Evolutionary conservation across 2,888 invertebrate species (phyloP).

Genomic region (Synanthedon formicaeformis): DNA sequence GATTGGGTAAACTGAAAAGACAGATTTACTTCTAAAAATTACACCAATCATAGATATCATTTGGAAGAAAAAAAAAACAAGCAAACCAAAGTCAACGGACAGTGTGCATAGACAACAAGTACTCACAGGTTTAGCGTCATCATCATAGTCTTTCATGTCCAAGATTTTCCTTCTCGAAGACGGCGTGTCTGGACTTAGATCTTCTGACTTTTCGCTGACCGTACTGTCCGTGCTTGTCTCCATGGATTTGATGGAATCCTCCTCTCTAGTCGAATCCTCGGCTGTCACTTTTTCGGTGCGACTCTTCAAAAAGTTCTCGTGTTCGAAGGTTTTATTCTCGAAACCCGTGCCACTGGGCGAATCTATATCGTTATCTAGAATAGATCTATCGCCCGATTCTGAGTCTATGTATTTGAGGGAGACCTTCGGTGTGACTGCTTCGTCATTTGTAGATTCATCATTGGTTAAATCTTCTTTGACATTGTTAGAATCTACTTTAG

Average conservation of each 20-base stretch:
- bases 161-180: constrained; percentile 41
- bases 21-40: no score
- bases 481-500: constrained; percentile 24
- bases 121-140: constrained; percentile 57
- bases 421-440: constrained; percentile 28
- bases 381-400: constrained; percentile 36
- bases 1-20: no score
- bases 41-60: no score
- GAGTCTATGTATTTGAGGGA: constrained; percentile 53
- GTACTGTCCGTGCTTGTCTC: constrained; percentile 61
- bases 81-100: background rate
- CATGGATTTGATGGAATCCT: constrained; percentile 51
- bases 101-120: constrained; percentile 8
- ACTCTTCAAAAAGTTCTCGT: constrained; percentile 58
- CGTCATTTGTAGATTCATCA: constrained; percentile 20
- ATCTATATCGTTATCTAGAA: constrained; percentile 55
- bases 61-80: no score
- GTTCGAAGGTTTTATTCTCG: constrained; percentile 61
- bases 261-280: constrained; percentile 26
- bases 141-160: constrained; percentile 47
- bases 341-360: constrained; percentile 62
- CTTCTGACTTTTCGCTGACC: constrained; percentile 50
- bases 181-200: constrained; percentile 52
- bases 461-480: constrained; percentile 25
- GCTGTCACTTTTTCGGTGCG: constrained; percentile 50